Evolutionary conservation across 2,113 vertebrate species (phyloP), one percentile per base, ranked within the genome.

Genomic region (Catharus bicknelli): DNA sequence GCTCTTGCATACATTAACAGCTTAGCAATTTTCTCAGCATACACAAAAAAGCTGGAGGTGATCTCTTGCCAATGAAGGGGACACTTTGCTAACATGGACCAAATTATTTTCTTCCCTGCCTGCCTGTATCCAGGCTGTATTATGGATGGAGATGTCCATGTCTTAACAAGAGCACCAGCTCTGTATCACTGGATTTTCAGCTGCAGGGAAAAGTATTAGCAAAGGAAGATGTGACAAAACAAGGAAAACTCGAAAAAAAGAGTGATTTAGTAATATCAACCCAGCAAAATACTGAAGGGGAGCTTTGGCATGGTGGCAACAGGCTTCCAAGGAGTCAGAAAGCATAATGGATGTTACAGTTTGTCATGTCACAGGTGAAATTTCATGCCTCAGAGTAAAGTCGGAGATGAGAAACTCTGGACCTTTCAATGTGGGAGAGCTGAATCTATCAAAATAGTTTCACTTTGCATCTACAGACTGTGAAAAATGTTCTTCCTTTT

Each of bases 361-460:
- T 95, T 88, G 70, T 90, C 70, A 88, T 89, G 94, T 89, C 87
- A 94, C 76, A 67, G 63, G 83, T 91, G 82, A 95, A 87, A 93
- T 94, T 61, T 95, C 74, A 58, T 79, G 73, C 43, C 45, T 82
- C 82, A 57, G 48, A 85, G 38, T 89, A 68, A 84, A 87, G 86
- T 62, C 8, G 16, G 58, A 95, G 70, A 93, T 86, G 70, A 94
- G 90, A 93, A 91, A 63, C 47, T 81, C 48, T 73, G 47, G 25
- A 62, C 85, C 72, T 90, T 95, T 92, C 74, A 87, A 64, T 0
- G 40, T 86, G 81, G 48, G 81, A 78, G 89, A 94, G 84, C 36
- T 72, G 61, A 92, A 82, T 70, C 81, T 92, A 55, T 86, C 74
- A 79, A 77, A 95, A 88, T 72, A 94, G 94, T 96, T 96, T 96